A percentile compares a stretch with the other conserved stretches of the same genome.
phyloP scores from a whole-genome alignment of 2,113 vertebrate species.

The Semnornis frantzii region DNA sequence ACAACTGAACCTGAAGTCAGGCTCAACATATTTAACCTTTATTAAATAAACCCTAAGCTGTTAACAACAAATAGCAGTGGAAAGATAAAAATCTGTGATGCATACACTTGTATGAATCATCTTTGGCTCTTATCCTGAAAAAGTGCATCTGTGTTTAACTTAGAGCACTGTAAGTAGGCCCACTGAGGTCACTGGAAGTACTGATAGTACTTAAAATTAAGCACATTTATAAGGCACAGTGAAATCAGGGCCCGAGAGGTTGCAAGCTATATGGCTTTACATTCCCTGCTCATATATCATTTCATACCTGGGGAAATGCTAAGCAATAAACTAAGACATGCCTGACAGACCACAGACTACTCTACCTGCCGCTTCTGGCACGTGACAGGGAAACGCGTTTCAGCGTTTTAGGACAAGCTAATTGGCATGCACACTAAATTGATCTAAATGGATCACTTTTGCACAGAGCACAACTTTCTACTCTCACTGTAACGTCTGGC shows the following conservation, averaged over 20 bases:
- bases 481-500: fast-evolving
- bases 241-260: not conserved
- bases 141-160: not conserved
- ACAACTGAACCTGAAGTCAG: not conserved
- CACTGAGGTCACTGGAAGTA: conserved; percentile 24
- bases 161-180: not conserved
- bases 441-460: not conserved
- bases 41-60: conserved; percentile 16
- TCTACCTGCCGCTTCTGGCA: not conserved
- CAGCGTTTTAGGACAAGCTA: not conserved
- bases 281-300: not conserved
- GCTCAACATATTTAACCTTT: conserved; percentile 45
- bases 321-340: not conserved
- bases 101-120: not conserved
- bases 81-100: conserved; percentile 16
- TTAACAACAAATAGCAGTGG: conserved; percentile 1
- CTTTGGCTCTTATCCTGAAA: conserved; percentile 15
- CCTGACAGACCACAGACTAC: not conserved
- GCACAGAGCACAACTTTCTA: not conserved
- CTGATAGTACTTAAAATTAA: conserved; percentile 13
- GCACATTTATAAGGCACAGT: not conserved
- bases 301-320: not conserved
- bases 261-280: not conserved
- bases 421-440: fast-evolving
- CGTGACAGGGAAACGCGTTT: fast-evolving